These are phyloP conservation scores for Drosophila colorata DNA, from an alignment of 2,888 invertebrate genomes.

Conservation along the genomic window DNA sequence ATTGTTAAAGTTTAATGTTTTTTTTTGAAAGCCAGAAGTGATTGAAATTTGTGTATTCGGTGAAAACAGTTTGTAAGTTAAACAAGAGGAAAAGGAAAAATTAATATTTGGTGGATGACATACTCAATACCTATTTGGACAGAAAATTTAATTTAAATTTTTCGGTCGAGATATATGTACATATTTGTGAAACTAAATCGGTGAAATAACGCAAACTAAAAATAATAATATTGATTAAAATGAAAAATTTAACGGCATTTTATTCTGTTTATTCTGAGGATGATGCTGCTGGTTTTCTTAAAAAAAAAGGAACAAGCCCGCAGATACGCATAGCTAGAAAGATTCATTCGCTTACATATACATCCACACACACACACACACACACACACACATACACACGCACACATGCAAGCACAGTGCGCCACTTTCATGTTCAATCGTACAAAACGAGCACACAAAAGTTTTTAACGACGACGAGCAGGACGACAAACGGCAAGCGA, in stretches of 20 bases:
- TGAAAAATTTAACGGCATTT: background rate
- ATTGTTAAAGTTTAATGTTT: background rate
- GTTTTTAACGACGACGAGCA: slow-evolving; percentile 46
- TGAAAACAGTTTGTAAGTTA: slow-evolving; percentile 35
- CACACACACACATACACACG: slow-evolving; percentile 22
- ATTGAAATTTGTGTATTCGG: slow-evolving; percentile 50
- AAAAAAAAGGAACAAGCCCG: slow-evolving; percentile 23
- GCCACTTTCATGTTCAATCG: slow-evolving; percentile 61
- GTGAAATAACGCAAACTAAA: slow-evolving; percentile 9
- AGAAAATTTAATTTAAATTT: slow-evolving; percentile 57
- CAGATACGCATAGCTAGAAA: slow-evolving; percentile 49
- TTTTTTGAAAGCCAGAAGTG: slow-evolving; percentile 7
- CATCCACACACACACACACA: slow-evolving; percentile 20
- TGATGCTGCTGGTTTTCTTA: slow-evolving; percentile 37
- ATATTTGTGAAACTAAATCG: slow-evolving; percentile 35
- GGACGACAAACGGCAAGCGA: slow-evolving; percentile 36
- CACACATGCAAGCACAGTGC: slow-evolving; percentile 42
- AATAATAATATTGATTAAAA: background rate
- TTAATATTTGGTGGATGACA: slow-evolving; percentile 51
- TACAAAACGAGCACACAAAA: slow-evolving; percentile 67
- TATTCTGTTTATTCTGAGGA: slow-evolving; percentile 30
- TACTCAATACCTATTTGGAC: slow-evolving; percentile 33
- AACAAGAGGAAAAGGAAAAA: slow-evolving; percentile 43
- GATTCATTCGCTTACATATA: slow-evolving; percentile 41
- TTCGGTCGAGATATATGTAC: slow-evolving; percentile 1